Evolutionary conservation across 2,797 vertebrate genomes (phyloP).

Genomic region (Tokudaia tokunoshimensis): DNA sequence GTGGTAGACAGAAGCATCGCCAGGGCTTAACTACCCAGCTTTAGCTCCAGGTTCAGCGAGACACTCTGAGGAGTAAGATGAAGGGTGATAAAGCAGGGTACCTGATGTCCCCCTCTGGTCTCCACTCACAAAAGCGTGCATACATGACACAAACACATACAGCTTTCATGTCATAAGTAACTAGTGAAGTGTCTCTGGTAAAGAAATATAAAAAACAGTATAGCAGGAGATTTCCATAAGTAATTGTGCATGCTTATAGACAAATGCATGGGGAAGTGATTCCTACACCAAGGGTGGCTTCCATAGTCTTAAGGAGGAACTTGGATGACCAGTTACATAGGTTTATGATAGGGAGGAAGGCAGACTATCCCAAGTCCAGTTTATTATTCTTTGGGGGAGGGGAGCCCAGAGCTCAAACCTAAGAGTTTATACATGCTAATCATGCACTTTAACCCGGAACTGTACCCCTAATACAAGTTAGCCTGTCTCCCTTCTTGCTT

Average conservation of each 20-base stretch:
- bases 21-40: neutral
- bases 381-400: neutral
- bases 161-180: conserved; percentile 57
- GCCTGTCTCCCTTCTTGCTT: neutral
- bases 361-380: conserved; percentile 1
- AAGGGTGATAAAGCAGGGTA: neutral
- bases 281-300: neutral
- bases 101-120: neutral
- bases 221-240: conserved; percentile 36
- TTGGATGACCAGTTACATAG: neutral
- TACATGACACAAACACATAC: neutral
- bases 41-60: neutral
- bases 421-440: too few species aligned
- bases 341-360: conserved; percentile 17
- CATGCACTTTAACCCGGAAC: neutral
- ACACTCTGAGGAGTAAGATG: too few species aligned
- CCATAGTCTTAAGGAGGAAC: neutral
- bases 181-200: conserved; percentile 35
- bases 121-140: neutral
- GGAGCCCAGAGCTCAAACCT: neutral
- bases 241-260: conserved; percentile 32
- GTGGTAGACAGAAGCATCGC: neutral
- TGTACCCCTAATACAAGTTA: neutral
- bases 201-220: conserved; percentile 64
- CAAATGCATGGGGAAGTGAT: neutral